These are phyloP conservation scores for Gymnothorax javanicus DNA, from an alignment of 2,797 vertebrate species.

Conservation along the genomic window DNA sequence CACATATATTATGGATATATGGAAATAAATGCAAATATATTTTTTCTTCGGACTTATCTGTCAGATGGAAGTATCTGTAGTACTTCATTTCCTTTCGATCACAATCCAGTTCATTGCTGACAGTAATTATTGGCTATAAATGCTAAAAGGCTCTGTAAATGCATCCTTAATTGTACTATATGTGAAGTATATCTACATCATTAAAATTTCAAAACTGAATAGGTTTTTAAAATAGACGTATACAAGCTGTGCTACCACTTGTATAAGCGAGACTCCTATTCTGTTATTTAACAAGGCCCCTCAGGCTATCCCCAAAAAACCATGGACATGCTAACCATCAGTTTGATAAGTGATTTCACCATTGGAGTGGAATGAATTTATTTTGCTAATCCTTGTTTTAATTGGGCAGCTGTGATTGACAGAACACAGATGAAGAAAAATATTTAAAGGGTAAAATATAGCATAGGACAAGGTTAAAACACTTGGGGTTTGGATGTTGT, in stretches of 20 bases:
- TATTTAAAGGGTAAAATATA: slow-evolving; percentile 1
- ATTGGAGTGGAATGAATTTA: background rate
- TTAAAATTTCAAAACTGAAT: too few species aligned
- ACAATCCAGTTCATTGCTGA: background rate
- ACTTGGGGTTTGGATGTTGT: slow-evolving; percentile 6
- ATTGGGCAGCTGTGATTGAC: background rate
- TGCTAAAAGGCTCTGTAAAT: background rate
- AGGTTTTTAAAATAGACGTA: too few species aligned
- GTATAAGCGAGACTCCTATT: too few species aligned
- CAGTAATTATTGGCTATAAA: background rate
- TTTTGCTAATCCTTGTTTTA: background rate
- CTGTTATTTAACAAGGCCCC: background rate
- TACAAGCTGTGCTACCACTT: too few species aligned
- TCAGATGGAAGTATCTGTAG: background rate
- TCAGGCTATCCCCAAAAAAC: background rate
- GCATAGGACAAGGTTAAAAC: background rate
- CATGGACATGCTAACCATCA: background rate
- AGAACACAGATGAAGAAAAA: background rate
- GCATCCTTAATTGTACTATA: background rate
- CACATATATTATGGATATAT: too few species aligned
- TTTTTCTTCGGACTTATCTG: background rate
- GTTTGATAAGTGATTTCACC: background rate
- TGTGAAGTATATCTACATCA: background rate
- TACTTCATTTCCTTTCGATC: background rate
- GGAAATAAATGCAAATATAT: too few species aligned